Evolutionary conservation across 2,888 invertebrate genomes (phyloP).

Genomic region (Trissolcus japonicus): DNA sequence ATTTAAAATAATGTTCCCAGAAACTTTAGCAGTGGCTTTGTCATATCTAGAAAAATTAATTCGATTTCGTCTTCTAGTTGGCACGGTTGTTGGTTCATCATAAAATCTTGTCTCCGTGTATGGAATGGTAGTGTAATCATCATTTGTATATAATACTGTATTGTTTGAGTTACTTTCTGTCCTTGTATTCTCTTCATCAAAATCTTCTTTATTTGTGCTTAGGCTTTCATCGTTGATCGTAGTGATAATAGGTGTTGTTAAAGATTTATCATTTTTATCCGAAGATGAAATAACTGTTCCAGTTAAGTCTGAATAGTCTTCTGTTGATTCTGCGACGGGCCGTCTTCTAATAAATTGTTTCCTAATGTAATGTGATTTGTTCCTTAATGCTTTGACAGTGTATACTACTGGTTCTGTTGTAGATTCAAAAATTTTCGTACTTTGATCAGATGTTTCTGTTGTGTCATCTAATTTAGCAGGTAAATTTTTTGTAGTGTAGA

Average conservation of each 20-base stretch:
- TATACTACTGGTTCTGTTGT: slow-evolving; percentile 7
- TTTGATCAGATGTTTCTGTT: slow-evolving; percentile 13
- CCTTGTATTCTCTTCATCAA: neutral
- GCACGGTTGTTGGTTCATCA: slow-evolving; percentile 6
- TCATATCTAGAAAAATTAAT: slow-evolving; percentile 39
- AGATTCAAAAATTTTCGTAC: too few species aligned
- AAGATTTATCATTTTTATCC: neutral
- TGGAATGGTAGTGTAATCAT: slow-evolving; percentile 1
- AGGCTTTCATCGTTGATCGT: slow-evolving; percentile 11
- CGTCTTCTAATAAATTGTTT: slow-evolving; percentile 66
- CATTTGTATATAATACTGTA: neutral
- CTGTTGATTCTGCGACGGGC: slow-evolving; percentile 38
- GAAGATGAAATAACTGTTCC: too few species aligned
- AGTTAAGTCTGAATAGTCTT: too few species aligned
- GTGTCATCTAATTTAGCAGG: slow-evolving; percentile 4
- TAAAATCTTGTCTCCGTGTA: neutral
- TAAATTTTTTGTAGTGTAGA: slow-evolving; percentile 14
- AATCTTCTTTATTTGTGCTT: slow-evolving; percentile 3
- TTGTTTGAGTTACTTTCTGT: neutral
- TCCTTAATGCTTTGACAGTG: slow-evolving; percentile 9
- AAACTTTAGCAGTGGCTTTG: slow-evolving; percentile 43
- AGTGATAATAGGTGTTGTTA: slow-evolving; percentile 27
- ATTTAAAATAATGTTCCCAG: slow-evolving; percentile 5
- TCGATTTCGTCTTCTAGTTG: slow-evolving; percentile 6
- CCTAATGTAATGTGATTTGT: slow-evolving; percentile 58